These are phyloP conservation scores for Omphaloscelis lunosa DNA, from an alignment of 2,888 invertebrate species.

Conservation along the genomic window DNA sequence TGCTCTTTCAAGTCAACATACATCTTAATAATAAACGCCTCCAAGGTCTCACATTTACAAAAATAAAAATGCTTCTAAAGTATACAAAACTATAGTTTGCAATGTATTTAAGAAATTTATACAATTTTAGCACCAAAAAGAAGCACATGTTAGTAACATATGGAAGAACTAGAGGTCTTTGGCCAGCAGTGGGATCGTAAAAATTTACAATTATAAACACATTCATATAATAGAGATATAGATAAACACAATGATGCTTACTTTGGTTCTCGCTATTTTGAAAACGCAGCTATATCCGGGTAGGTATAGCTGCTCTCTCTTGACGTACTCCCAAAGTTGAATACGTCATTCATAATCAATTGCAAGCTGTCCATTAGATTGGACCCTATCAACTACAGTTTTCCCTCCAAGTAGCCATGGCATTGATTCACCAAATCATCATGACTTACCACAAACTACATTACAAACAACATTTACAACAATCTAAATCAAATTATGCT, in stretches of 20 bases:
- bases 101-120: too few relatives aligned
- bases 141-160: not conserved
- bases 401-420: not conserved
- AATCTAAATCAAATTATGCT: slow-evolving; percentile 40
- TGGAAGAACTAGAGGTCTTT: not conserved
- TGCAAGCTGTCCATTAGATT: not conserved
- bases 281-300: too few relatives aligned
- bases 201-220: not conserved
- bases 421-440: not conserved
- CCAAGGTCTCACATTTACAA: too few relatives aligned
- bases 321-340: not conserved
- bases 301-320: too few relatives aligned
- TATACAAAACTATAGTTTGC: too few relatives aligned
- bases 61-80: too few relatives aligned
- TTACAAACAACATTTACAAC: slow-evolving; percentile 9
- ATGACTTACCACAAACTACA: not conserved
- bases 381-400: not conserved
- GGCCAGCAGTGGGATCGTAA: not conserved
- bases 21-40: too few relatives aligned
- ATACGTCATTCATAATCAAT: not conserved
- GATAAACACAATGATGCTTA: not conserved
- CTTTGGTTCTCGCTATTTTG: not conserved
- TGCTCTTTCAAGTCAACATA: too few relatives aligned
- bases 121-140: too few relatives aligned
- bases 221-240: too few relatives aligned